Conservation (phyloP, 2,113 vertebrate species). For the Carassius carassius region DNA sequence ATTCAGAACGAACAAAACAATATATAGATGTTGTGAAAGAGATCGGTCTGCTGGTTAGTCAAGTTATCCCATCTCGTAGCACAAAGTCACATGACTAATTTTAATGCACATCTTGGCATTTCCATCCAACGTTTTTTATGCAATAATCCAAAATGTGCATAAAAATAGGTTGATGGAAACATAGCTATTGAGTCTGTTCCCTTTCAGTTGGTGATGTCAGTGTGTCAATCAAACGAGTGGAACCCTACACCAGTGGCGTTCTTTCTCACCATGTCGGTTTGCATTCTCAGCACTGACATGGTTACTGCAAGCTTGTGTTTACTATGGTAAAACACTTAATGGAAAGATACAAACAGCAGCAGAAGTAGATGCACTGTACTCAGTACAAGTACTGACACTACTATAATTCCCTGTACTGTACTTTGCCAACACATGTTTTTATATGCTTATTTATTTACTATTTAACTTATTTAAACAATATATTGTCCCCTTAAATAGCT, state of each 20-base stretch:
- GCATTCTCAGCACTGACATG: conserved; percentile 9
- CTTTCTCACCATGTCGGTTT: conserved; percentile 33
- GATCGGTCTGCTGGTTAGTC: too few relatives aligned
- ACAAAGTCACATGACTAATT: too few relatives aligned
- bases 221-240: neutral
- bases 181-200: neutral
- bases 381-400: neutral
- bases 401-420: neutral
- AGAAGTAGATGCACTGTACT: neutral
- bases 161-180: too few relatives aligned
- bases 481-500: neutral
- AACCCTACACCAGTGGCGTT: conserved; percentile 38
- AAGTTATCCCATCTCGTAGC: too few relatives aligned
- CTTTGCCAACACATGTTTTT: neutral
- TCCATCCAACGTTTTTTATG: too few relatives aligned
- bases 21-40: too few relatives aligned
- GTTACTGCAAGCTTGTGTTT: neutral
- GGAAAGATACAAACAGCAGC: neutral
- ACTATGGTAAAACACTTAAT: conserved; percentile 4
- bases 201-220: conserved; percentile 18
- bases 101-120: too few relatives aligned
- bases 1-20: too few relatives aligned
- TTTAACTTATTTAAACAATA: neutral
- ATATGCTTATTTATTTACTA: neutral
- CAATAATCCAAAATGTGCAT: too few relatives aligned